phyloP scores from a whole-genome alignment of 2,888 invertebrate genomes.

The Trachelus tabidus region DNA sequence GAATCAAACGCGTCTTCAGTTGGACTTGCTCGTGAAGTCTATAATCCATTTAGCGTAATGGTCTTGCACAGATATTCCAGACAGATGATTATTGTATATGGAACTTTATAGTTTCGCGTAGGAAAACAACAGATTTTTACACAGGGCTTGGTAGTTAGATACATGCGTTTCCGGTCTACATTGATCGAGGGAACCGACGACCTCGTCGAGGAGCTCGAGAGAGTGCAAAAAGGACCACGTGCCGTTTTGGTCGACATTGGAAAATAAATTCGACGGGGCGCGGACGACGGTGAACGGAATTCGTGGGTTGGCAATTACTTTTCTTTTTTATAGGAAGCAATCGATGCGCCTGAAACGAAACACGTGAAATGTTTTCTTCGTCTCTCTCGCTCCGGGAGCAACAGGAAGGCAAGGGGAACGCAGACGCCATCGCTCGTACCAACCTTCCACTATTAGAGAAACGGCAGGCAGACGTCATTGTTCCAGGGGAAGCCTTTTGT shows the following conservation, averaged over 20 bases:
- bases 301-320: conserved; percentile 32
- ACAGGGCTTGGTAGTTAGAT: background rate
- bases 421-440: conserved; percentile 12
- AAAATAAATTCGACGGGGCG: background rate
- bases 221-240: background rate
- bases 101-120: too few relatives aligned
- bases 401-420: conserved; percentile 15
- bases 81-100: too few relatives aligned
- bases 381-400: conserved; percentile 21
- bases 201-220: too few relatives aligned
- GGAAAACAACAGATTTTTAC: background rate
- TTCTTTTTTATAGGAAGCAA: conserved; percentile 17
- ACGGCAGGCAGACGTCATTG: conserved; percentile 41
- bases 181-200: background rate
- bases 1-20: background rate
- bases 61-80: background rate
- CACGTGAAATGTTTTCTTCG: conserved; percentile 1
- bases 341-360: background rate
- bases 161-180: background rate
- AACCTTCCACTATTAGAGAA: background rate
- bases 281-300: background rate
- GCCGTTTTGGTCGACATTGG: background rate
- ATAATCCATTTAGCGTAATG: background rate
- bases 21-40: conserved; percentile 26
- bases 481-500: conserved; percentile 44